Conservation (phyloP, 2,113 vertebrate genomes). For the Zosterops hypoxanthus region DNA sequence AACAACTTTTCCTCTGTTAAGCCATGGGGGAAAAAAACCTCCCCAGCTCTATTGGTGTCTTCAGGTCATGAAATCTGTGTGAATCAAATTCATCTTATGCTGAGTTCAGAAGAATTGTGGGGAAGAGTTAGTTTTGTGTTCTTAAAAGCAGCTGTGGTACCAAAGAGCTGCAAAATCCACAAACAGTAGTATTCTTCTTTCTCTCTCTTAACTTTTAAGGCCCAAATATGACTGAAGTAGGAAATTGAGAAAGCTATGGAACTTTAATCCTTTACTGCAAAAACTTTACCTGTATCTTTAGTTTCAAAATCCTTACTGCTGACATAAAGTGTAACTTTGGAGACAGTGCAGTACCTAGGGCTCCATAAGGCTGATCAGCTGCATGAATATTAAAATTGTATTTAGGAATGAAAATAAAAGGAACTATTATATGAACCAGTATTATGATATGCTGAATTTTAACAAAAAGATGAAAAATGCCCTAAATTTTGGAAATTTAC, state of each 20-base stretch:
- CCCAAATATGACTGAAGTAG: not conserved
- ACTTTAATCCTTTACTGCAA: not conserved
- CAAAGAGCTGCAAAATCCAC: not conserved
- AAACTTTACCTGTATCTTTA: not conserved
- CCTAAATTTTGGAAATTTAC: not conserved
- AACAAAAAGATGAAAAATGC: not conserved
- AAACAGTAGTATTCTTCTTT: not conserved
- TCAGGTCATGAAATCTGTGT: not conserved
- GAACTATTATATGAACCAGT: rapidly evolving
- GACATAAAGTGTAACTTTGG: not conserved
- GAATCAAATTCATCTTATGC: not conserved
- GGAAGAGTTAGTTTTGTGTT: not conserved
- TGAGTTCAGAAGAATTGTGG: not conserved
- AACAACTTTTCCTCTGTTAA: not conserved
- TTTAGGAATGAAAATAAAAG: not conserved
- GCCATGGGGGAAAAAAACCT: not conserved
- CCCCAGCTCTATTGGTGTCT: not conserved
- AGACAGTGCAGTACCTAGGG: not conserved
- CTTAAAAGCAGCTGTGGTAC: not conserved
- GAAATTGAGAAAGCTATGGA: not conserved
- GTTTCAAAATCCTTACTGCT: not conserved
- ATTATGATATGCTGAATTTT: not conserved
- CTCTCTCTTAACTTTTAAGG: not conserved
- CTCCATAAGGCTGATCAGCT: not conserved
- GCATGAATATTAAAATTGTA: not conserved